Evolutionary conservation across 2,888 invertebrate species (phyloP).

Genomic region (Drosophila robusta): DNA sequence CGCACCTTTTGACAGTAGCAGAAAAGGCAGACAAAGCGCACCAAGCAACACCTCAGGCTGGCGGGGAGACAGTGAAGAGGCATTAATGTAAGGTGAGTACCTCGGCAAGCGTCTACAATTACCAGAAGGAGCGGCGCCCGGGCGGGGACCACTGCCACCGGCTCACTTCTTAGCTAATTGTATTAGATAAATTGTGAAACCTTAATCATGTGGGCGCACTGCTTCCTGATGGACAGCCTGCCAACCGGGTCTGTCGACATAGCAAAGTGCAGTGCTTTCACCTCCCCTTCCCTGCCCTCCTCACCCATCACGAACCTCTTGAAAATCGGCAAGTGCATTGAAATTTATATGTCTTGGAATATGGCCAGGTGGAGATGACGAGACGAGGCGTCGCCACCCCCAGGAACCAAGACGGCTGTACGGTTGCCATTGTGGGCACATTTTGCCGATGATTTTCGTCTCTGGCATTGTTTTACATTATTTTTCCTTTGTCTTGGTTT

Average conservation of each 20-base stretch:
- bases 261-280: constrained; percentile 40
- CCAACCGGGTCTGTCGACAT: constrained; percentile 23
- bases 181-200: constrained; percentile 81
- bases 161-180: constrained; percentile 77
- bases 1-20: constrained; percentile 56
- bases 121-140: constrained; percentile 45
- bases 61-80: constrained; percentile 33
- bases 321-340: constrained; percentile 52
- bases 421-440: constrained; percentile 31
- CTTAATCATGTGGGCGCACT: constrained; percentile 77
- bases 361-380: neutral
- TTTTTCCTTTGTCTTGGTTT: constrained; percentile 53
- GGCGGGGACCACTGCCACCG: constrained; percentile 20
- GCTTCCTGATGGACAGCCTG: constrained; percentile 14
- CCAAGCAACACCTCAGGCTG: neutral
- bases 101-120: constrained; percentile 67
- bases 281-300: neutral
- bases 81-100: constrained; percentile 57
- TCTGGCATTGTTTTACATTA: constrained; percentile 67
- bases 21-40: neutral
- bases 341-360: constrained; percentile 24
- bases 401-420: constrained; percentile 8
- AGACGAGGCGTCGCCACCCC: neutral
- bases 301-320: neutral
- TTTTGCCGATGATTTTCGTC: constrained; percentile 49